Conservation (phyloP, 1,140 invertebrate genomes). For the Drosophila mauritiana region DNA sequence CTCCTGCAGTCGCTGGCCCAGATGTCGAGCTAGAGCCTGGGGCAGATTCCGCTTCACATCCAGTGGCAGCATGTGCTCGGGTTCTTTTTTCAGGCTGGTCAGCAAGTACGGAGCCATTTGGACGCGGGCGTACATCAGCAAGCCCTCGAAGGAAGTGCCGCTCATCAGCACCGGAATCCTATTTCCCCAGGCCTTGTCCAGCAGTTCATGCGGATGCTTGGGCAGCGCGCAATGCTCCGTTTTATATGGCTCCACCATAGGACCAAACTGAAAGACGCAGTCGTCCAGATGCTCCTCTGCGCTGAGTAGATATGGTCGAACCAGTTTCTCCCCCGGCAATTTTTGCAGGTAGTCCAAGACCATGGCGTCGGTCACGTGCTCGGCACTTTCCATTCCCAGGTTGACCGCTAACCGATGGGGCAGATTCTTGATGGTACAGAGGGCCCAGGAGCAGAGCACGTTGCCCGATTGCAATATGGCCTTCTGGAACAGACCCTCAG, state of each 20-base stretch:
- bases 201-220: constrained; percentile 50
- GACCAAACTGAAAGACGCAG: constrained; percentile 72
- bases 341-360: constrained; percentile 63
- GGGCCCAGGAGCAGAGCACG: constrained; percentile 85
- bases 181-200: constrained; percentile 74
- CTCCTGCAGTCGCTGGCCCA: constrained; percentile 54
- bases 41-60: constrained; percentile 60
- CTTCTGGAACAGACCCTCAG: constrained; percentile 85
- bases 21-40: constrained; percentile 14
- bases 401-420: constrained; percentile 57
- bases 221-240: constrained; percentile 56
- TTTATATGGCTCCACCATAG: constrained; percentile 72
- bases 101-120: constrained; percentile 59
- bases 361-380: constrained; percentile 42
- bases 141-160: constrained; percentile 80
- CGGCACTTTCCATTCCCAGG: constrained; percentile 54
- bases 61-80: constrained; percentile 62
- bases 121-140: constrained; percentile 64
- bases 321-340: constrained; percentile 49
- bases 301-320: constrained; percentile 64
- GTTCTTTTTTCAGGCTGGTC: constrained; percentile 54
- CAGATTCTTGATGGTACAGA: constrained; percentile 44
- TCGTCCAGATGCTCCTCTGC: constrained; percentile 63
- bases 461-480: constrained; percentile 86
- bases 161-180: constrained; percentile 85